Evolutionary conservation across 1,140 invertebrate species (phyloP).

Genomic region (Laupala kohalensis): DNA sequence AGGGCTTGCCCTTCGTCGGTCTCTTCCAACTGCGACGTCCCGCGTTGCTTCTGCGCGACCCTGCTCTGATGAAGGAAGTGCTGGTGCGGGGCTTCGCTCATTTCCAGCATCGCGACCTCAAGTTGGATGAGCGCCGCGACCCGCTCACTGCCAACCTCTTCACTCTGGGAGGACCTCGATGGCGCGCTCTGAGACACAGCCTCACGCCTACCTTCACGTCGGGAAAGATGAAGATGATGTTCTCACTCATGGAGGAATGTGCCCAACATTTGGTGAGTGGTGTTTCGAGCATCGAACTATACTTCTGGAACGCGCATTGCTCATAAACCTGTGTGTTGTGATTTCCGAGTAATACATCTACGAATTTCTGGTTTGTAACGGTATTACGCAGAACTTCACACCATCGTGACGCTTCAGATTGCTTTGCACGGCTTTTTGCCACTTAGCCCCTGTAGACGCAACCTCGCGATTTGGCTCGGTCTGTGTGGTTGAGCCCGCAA

Average conservation of each 20-base stretch:
- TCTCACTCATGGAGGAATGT: slow-evolving; percentile 15
- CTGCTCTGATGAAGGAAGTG: background rate
- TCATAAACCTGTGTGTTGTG: too few relatives aligned
- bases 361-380: too few relatives aligned
- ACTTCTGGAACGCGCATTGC: too few relatives aligned
- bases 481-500: too few relatives aligned
- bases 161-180: slow-evolving; percentile 32
- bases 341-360: too few relatives aligned
- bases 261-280: slow-evolving; percentile 1
- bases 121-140: slow-evolving; percentile 34
- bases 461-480: too few relatives aligned
- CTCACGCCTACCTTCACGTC: slow-evolving; percentile 41
- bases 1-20: background rate
- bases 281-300: too few relatives aligned
- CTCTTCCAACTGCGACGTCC: background rate
- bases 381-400: too few relatives aligned
- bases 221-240: slow-evolving; percentile 42
- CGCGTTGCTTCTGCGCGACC: background rate
- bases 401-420: too few relatives aligned
- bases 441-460: too few relatives aligned
- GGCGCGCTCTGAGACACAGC: slow-evolving; percentile 36
- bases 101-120: slow-evolving; percentile 17
- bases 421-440: too few relatives aligned
- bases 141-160: slow-evolving; percentile 39
- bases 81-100: background rate